phyloP scores from a whole-genome alignment of 2,113 vertebrate genomes.

The Morone chrysops region DNA sequence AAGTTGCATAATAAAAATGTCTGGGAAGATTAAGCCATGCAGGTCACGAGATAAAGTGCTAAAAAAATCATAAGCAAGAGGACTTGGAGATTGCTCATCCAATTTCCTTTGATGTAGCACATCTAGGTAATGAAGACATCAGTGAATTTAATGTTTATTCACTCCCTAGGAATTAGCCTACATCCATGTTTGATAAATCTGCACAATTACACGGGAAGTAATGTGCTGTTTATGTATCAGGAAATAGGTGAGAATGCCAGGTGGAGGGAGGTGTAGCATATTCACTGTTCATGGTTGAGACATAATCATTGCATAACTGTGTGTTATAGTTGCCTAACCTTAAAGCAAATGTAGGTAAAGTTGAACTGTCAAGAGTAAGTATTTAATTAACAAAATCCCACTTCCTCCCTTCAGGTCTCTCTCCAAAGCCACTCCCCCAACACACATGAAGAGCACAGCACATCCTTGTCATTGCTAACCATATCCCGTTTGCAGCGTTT shows the following conservation, averaged over 20 bases:
- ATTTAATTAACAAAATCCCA: too few species aligned
- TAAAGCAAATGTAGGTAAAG: too few species aligned
- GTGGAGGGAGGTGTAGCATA: neutral
- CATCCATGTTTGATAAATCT: neutral
- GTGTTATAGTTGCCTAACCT: too few species aligned
- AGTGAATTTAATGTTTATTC: neutral
- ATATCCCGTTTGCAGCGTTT: neutral
- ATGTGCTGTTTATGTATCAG: neutral
- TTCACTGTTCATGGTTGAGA: neutral
- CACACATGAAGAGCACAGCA: too few species aligned
- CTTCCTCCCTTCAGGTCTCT: too few species aligned
- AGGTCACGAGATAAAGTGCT: neutral
- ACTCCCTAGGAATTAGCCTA: too few species aligned
- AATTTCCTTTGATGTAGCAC: too few species aligned
- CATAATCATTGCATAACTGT: neutral
- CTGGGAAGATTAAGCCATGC: neutral
- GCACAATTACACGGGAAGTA: neutral
- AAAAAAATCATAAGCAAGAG: neutral
- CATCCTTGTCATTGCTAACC: neutral
- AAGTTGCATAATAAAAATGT: neutral
- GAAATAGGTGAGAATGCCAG: neutral
- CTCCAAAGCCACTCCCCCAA: too few species aligned
- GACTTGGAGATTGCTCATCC: neutral
- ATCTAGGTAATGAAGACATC: too few species aligned
- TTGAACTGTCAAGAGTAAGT: too few species aligned